Evolutionary conservation across 2,888 invertebrate species (phyloP).

Genomic region (Lamellibrachia satsuma): DNA sequence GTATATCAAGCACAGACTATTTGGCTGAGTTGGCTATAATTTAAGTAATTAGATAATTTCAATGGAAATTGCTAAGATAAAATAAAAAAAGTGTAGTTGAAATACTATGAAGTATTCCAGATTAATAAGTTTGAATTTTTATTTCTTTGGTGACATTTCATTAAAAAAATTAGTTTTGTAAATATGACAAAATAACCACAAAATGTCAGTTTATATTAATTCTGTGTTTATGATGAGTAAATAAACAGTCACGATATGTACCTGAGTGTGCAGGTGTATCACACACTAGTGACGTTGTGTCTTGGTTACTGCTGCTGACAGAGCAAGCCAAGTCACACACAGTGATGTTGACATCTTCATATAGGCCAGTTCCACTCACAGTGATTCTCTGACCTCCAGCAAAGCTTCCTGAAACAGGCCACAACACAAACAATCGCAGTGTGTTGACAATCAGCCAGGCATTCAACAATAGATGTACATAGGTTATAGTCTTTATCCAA

Average conservation of each 20-base stretch:
- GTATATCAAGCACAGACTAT: not conserved
- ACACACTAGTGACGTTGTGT: not conserved
- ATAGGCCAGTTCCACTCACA: slow-evolving; percentile 37
- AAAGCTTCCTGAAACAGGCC: slow-evolving; percentile 37
- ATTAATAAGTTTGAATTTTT: too few species aligned
- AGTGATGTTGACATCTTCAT: slow-evolving; percentile 29
- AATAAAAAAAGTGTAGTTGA: too few species aligned
- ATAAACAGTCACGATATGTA: not conserved
- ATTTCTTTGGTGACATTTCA: not conserved
- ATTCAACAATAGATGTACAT: not conserved
- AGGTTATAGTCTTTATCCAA: too few species aligned
- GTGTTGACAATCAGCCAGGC: not conserved
- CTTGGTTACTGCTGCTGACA: not conserved
- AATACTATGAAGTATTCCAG: too few species aligned
- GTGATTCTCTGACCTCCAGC: slow-evolving; percentile 41
- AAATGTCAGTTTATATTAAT: not conserved
- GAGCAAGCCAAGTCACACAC: slow-evolving; percentile 35
- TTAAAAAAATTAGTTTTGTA: too few species aligned
- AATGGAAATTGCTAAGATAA: not conserved
- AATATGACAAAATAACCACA: not conserved
- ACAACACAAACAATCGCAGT: not conserved
- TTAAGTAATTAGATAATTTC: not conserved
- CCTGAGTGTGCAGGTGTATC: not conserved
- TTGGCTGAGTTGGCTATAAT: not conserved
- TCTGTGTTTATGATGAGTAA: not conserved